These are phyloP conservation scores for Agrotis segetum DNA, from an alignment of 2,888 invertebrate species.

Conservation along the genomic window DNA sequence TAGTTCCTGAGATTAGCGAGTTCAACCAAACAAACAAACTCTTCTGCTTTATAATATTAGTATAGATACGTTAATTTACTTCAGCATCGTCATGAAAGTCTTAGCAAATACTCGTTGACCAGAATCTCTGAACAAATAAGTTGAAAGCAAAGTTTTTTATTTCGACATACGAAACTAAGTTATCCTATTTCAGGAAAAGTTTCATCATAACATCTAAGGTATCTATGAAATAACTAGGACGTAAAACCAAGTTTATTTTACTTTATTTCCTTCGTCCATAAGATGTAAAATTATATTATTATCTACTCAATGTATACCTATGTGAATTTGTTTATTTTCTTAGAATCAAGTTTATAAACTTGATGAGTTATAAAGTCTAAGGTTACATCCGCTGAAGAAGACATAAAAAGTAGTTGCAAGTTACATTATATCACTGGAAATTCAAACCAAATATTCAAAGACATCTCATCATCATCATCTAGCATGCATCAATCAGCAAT, in stretches of 20 bases:
- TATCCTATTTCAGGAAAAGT: conserved; percentile 42
- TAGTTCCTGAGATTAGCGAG: too few species aligned
- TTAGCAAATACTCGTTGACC: background rate
- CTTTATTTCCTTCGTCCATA: conserved; percentile 17
- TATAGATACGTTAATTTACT: background rate
- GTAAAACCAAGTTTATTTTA: conserved; percentile 30
- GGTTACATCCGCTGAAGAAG: background rate
- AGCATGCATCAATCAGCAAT: too few species aligned
- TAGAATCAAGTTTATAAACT: background rate
- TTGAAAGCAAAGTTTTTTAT: conserved; percentile 12
- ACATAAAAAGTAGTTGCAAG: background rate
- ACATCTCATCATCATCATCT: too few species aligned
- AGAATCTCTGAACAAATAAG: conserved; percentile 14
- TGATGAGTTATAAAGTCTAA: background rate
- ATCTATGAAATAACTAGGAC: conserved; percentile 26
- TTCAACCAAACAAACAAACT: too few species aligned
- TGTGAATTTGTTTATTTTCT: conserved; percentile 5
- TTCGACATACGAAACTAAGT: conserved; percentile 39
- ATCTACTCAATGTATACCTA: background rate
- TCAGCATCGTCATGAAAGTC: background rate
- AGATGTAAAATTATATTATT: conserved; percentile 13
- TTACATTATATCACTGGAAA: background rate
- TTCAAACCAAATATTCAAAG: background rate
- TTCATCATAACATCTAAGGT: conserved; percentile 31
- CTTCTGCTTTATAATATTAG: too few species aligned